Conservation (phyloP, 2,797 vertebrate genomes). For the Acanthopagrus latus region DNA sequence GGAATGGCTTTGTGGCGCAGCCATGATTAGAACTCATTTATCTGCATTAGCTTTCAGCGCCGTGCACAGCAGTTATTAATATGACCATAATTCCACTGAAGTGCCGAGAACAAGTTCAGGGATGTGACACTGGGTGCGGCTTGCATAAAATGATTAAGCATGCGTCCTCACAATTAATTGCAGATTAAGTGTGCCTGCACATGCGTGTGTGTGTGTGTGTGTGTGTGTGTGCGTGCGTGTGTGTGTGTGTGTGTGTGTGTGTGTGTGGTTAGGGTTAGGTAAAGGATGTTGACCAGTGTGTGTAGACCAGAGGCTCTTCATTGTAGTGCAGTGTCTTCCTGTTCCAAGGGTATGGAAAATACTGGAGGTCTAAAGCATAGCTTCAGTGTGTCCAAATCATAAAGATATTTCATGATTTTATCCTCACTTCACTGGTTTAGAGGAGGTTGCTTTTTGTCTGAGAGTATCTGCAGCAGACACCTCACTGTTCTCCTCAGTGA, state of each 20-base stretch:
- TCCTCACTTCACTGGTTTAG: not conserved
- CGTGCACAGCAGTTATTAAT: slow-evolving; percentile 41
- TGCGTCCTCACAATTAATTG: slow-evolving; percentile 50
- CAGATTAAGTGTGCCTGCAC: slow-evolving; percentile 18
- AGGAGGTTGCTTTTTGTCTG: no score
- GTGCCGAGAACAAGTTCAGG: slow-evolving; percentile 42
- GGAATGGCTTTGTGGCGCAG: slow-evolving; percentile 37
- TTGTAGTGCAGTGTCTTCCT: not conserved
- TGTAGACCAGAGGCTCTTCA: slow-evolving; percentile 12
- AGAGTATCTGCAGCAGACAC: no score
- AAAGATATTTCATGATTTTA: not conserved
- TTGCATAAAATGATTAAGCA: slow-evolving; percentile 46
- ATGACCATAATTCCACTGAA: slow-evolving; percentile 39
- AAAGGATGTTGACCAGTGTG: no score
- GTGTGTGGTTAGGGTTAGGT: no score
- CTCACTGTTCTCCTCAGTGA: no score
- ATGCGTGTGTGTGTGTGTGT: slow-evolving; percentile 1
- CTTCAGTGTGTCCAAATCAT: not conserved
- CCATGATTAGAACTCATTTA: slow-evolving; percentile 53
- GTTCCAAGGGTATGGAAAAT: not conserved
- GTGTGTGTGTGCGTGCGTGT: not conserved
- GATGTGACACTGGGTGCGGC: slow-evolving; percentile 15
- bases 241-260: not conserved
- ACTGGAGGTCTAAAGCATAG: not conserved
- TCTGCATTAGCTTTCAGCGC: slow-evolving; percentile 56